These are phyloP conservation scores for Microhierax caerulescens DNA, from an alignment of 2,797 vertebrate species.

Conservation along the genomic window DNA sequence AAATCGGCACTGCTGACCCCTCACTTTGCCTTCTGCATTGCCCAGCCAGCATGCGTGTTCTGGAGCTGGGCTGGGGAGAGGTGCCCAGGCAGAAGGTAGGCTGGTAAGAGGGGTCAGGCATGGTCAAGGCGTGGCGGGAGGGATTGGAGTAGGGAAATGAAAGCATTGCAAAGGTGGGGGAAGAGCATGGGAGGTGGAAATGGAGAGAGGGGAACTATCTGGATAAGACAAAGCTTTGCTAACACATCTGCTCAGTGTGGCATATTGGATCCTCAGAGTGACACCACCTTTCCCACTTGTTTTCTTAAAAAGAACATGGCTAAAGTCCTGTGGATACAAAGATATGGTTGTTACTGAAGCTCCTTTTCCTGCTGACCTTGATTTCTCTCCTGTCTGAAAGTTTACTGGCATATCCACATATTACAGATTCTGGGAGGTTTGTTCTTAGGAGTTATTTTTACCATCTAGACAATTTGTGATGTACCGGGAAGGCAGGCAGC, in stretches of 20 bases:
- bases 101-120: rapidly evolving
- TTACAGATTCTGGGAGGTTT: not conserved
- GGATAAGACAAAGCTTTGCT: not conserved
- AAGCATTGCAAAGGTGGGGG: rapidly evolving
- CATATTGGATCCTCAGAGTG: not conserved
- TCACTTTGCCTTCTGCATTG: rapidly evolving
- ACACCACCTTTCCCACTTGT: not conserved
- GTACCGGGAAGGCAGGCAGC: not conserved
- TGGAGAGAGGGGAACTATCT: not conserved
- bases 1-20: rapidly evolving
- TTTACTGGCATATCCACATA: not conserved
- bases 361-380: not conserved
- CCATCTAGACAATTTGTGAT: not conserved
- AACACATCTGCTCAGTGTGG: rapidly evolving
- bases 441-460: constrained; percentile 25
- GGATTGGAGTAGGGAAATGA: not conserved
- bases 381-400: not conserved
- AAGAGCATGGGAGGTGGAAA: not conserved
- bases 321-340: not conserved
- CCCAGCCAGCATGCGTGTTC: rapidly evolving
- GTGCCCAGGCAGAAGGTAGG: not conserved
- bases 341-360: not conserved
- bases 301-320: not conserved
- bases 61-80: not conserved
- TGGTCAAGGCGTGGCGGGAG: rapidly evolving